Base-by-base conservation (phyloP, 2,113 vertebrate species). In the Lamprologus tigripictilis region DNA sequence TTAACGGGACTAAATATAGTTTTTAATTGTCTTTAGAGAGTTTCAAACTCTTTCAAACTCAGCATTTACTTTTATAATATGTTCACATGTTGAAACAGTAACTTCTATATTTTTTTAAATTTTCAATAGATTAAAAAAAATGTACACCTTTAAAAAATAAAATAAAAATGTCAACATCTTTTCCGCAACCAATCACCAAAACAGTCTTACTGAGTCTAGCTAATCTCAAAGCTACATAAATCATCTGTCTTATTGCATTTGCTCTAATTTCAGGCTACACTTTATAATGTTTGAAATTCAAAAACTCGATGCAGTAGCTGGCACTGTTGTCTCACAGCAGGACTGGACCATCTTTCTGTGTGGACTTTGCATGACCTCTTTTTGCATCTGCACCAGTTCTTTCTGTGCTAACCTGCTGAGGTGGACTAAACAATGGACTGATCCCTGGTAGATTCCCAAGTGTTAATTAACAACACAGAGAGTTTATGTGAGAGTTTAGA, bases 71-170 rank as follows among this genome's bases (percentile, higher is more conserved):
- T 66, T 4, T 21, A 11, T 12, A 21, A 66, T 8, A 35, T 66
- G 17, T 35, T 66, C 9, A 66, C 17, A 35, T 35, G 31, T 63
- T 63, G 17, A 63, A 63, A 35, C 31, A 63, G 2, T 57, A 57
- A 28, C 23, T 57, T 57, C 54, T 57, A 57, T 57, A 26, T 7
- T 8, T 55, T 51, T 58, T 58, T 0, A 16, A 31, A 58, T 31
- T 0, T 58, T 28, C 13, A 58, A 17, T 31, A 31, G 26, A 31
- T 57, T 0, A 26, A 26, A 23, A 23, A 54, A 57, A 57, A 57
- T 28, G 12, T 57, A 5, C 54, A 14, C 23, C 4, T 57, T 57
- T 57, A 57, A 13, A 57, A 61, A 61, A 17, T 2, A 61, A 31
- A 1, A 33, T 5, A 63, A 12, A 63, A 2, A 35, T 63, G 31